These are phyloP conservation scores for Drosophila eohydei DNA, from an alignment of 2,888 invertebrate species.

Conservation along the genomic window DNA sequence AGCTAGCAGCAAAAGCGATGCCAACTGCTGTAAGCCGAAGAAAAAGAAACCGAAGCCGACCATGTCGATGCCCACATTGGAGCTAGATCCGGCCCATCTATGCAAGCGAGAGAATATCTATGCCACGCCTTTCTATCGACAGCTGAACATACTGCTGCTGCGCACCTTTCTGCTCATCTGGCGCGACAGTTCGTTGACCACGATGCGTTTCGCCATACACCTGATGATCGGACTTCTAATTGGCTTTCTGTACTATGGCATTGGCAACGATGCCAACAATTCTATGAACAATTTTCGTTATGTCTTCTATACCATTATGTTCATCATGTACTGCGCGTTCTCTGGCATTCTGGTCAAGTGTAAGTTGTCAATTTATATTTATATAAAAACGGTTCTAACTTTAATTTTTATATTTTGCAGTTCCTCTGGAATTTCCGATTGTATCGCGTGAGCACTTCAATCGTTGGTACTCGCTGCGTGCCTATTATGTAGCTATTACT, in stretches of 20 bases:
- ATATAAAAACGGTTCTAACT: too few relatives aligned
- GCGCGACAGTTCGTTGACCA: slow-evolving; percentile 90
- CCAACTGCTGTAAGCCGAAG: slow-evolving; percentile 66
- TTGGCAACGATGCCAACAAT: slow-evolving; percentile 94
- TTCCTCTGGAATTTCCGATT: slow-evolving; percentile 93
- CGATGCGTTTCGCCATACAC: slow-evolving; percentile 92
- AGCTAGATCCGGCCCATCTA: slow-evolving; percentile 74
- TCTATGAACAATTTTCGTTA: slow-evolving; percentile 94
- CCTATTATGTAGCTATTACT: slow-evolving; percentile 92
- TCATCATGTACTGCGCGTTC: slow-evolving; percentile 97
- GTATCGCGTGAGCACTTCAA: slow-evolving; percentile 94
- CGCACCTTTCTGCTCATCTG: slow-evolving; percentile 88
- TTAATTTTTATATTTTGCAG: slow-evolving; percentile 84
- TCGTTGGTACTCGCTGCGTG: slow-evolving; percentile 94
- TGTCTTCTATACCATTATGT: slow-evolving; percentile 96
- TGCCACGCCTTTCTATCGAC: slow-evolving; percentile 87
- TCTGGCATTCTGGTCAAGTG: slow-evolving; percentile 95
- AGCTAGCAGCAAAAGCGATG: slow-evolving; percentile 44
- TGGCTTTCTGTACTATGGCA: slow-evolving; percentile 92
- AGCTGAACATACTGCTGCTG: slow-evolving; percentile 87
- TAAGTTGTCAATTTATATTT: slow-evolving; percentile 86
- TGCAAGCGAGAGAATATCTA: slow-evolving; percentile 85
- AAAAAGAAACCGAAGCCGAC: slow-evolving; percentile 60
- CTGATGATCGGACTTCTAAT: slow-evolving; percentile 92
- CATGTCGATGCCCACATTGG: slow-evolving; percentile 55